Conservation (phyloP, 1,140 invertebrate species). For the Dermatophagoides farinae region DNA sequence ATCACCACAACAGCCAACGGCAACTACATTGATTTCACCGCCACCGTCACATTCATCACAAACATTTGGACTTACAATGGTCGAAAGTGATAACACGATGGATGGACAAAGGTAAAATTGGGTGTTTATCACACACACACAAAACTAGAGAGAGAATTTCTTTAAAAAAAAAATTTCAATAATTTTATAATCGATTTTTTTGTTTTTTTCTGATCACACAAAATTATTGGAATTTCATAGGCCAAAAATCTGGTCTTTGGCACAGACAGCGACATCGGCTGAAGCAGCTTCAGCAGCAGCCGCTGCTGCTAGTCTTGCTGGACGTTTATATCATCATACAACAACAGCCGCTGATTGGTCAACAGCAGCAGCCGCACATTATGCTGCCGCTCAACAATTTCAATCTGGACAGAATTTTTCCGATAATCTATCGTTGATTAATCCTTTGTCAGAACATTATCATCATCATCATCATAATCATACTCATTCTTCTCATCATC, state of each 20-base stretch:
- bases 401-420: background rate
- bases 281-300: background rate
- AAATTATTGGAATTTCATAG: constrained; percentile 42
- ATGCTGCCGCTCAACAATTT: too few species aligned
- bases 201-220: background rate
- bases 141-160: background rate
- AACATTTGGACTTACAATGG: background rate
- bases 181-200: background rate
- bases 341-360: too few species aligned
- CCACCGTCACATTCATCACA: background rate
- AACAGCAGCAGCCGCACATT: too few species aligned
- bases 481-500: background rate
- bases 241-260: constrained; percentile 90
- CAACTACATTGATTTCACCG: background rate
- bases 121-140: background rate
- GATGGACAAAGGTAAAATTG: background rate
- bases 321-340: background rate
- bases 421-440: background rate
- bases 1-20: background rate
- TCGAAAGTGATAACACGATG: background rate
- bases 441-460: background rate
- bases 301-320: background rate
- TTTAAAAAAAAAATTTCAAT: background rate
- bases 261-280: constrained; percentile 65
- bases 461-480: constrained; percentile 4